Base-by-base conservation (phyloP, 2,888 invertebrate species). In the Oscheius onirici region DNA sequence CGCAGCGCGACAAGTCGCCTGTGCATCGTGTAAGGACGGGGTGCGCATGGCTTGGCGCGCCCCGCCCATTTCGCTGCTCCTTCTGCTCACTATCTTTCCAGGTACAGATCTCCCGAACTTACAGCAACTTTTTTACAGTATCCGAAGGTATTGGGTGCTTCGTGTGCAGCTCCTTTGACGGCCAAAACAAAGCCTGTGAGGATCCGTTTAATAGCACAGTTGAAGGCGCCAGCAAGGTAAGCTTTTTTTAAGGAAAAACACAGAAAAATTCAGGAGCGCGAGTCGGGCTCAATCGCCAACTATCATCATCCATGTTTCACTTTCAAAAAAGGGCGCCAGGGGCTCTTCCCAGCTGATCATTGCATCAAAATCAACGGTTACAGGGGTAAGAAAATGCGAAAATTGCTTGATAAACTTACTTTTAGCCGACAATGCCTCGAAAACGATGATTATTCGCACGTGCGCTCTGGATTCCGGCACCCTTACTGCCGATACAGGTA, bases 391-490 rank as follows among this genome's bases (percentile, higher is more conserved):
- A n/a, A n/a, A n/a, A n/a, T n/a, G n/a, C n/a, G n/a, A n/a, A n/a
- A n/a, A n/a, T n/a, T n/a, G n/a, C n/a, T n/a, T n/a, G n/a, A n/a
- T n/a, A n/a, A n/a, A n/a, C n/a, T n/a, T n/a, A n/a, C n/a, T n/a
- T 85, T 22, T 73, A 85, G 85, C 81, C 20, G 84, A 84, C 67
- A 79, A 83, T 44, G 74, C 79, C 8, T 72, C 77, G 26, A 78
- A 83, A 51, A 82, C 85, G 8, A 92, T 96, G 83, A 93, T 93
- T 3, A 93, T 97, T n/a, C 91, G 97, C 22, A 93, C 93, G 69
- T 97, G 97, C 89, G 96, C 95, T 0, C 90, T 96, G 83, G 97
- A 97, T 90, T 95, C 95, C 80, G 96, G 97, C 1, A 95, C 95
- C 0, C 91, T 93, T 60, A 97, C 95, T 68, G 95, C 95, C 0